These are phyloP conservation scores for Aspidiotus rigidus DNA, from an alignment of 2,888 invertebrate genomes.

Conservation along the genomic window DNA sequence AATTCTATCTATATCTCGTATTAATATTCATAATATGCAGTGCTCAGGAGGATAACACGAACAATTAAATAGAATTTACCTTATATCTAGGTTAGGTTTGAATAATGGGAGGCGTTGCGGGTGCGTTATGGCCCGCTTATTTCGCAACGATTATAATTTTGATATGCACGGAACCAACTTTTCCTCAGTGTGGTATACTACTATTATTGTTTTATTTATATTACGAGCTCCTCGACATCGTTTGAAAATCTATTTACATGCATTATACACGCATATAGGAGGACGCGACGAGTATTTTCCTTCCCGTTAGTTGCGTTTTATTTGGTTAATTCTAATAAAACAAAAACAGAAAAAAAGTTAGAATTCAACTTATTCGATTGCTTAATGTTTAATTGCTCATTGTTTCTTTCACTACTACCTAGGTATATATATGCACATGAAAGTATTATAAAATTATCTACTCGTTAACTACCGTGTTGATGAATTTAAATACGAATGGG, in stretches of 20 bases:
- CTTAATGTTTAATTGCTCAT: conserved; percentile 6
- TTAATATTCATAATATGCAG: background rate
- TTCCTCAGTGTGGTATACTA: background rate
- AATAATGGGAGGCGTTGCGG: conserved; percentile 31
- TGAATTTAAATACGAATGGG: background rate
- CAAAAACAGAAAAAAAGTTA: background rate
- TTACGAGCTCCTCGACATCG: conserved; percentile 5
- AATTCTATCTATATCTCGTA: background rate
- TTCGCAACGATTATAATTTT: conserved; percentile 22
- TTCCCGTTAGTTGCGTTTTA: background rate
- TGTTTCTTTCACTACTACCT: background rate
- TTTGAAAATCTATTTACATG: conserved; percentile 30
- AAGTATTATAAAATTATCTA: background rate
- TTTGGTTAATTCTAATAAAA: background rate
- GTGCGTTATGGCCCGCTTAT: conserved; percentile 33
- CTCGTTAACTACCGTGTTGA: background rate
- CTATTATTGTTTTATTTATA: conserved; percentile 7
- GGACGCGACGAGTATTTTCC: background rate
- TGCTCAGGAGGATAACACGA: background rate
- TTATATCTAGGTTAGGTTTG: background rate
- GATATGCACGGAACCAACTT: conserved; percentile 19
- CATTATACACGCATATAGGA: conserved; percentile 5
- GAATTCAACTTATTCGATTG: conserved; percentile 5
- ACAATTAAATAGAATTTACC: conserved; percentile 7
- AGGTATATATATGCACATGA: background rate